Conservation (phyloP, 1,140 invertebrate species). For the Bombus superbus region DNA sequence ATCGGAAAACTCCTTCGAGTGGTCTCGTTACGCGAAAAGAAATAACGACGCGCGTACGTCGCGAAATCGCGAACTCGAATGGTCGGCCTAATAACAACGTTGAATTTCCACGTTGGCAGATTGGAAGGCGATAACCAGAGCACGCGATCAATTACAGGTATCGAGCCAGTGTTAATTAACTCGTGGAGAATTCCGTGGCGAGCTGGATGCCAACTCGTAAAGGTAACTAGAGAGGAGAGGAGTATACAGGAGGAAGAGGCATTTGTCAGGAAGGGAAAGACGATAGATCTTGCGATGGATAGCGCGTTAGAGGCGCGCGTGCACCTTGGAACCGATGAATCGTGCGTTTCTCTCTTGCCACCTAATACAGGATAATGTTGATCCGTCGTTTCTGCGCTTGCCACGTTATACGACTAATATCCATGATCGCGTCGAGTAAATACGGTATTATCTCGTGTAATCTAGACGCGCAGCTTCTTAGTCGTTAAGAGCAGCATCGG, state of each 20-base stretch:
- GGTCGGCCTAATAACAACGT: too few relatives aligned
- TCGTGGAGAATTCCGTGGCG: neutral
- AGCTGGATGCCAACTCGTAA: neutral
- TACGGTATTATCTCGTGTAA: slow-evolving; percentile 45
- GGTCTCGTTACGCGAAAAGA: too few relatives aligned
- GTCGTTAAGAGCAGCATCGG: slow-evolving; percentile 32
- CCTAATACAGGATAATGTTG: slow-evolving; percentile 26
- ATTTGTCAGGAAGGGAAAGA: neutral
- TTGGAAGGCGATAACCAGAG: neutral
- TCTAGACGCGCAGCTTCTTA: slow-evolving; percentile 39
- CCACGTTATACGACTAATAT: slow-evolving; percentile 11
- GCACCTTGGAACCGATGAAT: neutral
- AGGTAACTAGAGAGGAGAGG: neutral
- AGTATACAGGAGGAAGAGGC: neutral
- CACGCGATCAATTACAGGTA: neutral
- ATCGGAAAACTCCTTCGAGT: too few relatives aligned
- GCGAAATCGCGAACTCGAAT: too few relatives aligned
- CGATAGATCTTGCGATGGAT: neutral
- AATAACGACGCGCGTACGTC: too few relatives aligned
- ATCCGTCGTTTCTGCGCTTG: slow-evolving; percentile 21
- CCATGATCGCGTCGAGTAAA: slow-evolving; percentile 19
- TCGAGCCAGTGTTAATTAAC: slow-evolving; percentile 8
- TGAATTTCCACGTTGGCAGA: neutral
- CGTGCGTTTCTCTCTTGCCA: neutral
- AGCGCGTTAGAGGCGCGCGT: neutral